These are phyloP conservation scores for Drosophila orena DNA, from an alignment of 1,140 invertebrate species.

Conservation along the genomic window DNA sequence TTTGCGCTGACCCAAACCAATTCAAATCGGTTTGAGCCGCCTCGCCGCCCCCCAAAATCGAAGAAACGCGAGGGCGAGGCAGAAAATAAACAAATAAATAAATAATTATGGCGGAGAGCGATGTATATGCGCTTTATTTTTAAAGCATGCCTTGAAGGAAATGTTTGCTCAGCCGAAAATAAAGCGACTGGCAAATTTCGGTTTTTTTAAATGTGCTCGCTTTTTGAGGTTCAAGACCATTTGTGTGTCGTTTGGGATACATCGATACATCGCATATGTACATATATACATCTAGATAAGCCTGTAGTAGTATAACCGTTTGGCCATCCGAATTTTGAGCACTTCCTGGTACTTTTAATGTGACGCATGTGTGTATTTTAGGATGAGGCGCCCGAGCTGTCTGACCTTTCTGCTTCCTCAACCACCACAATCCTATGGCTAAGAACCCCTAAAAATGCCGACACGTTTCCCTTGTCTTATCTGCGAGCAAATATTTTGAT, in stretches of 20 bases:
- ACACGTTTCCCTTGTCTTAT: conserved; percentile 50
- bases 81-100: conserved; percentile 42
- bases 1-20: conserved; percentile 46
- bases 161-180: conserved; percentile 30
- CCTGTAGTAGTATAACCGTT: no score
- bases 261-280: no score
- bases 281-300: neutral
- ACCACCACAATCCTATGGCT: neutral
- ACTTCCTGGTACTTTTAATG: neutral
- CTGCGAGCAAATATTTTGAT: conserved; percentile 42
- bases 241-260: conserved; percentile 1
- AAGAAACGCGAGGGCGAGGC: conserved; percentile 20
- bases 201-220: conserved; percentile 17
- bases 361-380: neutral
- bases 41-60: conserved; percentile 23
- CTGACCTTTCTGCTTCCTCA: conserved; percentile 25
- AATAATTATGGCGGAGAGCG: conserved; percentile 22
- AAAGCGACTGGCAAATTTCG: conserved; percentile 13
- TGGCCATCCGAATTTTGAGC: no score
- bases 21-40: conserved; percentile 49
- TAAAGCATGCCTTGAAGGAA: conserved; percentile 22
- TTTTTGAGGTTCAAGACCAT: conserved; percentile 35
- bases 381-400: neutral
- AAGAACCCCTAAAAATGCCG: neutral
- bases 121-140: conserved; percentile 24